Conservation (phyloP, 1,140 invertebrate species). For the Galleria mellonella region DNA sequence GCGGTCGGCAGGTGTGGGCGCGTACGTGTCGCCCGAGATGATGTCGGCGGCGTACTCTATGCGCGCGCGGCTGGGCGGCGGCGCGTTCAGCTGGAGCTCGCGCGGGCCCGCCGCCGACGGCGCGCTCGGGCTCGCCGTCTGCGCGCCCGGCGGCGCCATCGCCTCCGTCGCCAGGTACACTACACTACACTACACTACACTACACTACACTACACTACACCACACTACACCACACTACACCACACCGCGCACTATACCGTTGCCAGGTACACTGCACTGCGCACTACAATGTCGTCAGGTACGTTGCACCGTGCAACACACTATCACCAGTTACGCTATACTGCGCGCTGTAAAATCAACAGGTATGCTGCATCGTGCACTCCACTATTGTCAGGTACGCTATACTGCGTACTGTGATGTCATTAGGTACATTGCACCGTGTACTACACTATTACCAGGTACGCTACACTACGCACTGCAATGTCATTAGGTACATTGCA, state of each 20-base stretch:
- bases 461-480: no score
- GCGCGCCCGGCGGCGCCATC: conserved; percentile 97
- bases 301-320: conserved; percentile 80
- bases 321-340: background rate
- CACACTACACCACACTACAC: no score
- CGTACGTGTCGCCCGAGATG: conserved; percentile 98
- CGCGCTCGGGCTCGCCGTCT: conserved; percentile 89
- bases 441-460: no score
- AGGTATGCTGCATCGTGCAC: no score
- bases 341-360: no score
- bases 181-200: no score
- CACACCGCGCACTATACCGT: no score
- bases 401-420: no score
- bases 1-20: conserved; percentile 84
- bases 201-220: no score
- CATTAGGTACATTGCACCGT: no score
- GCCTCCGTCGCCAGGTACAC: conserved; percentile 93
- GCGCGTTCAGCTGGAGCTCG: conserved; percentile 96
- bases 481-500: no score
- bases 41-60: conserved; percentile 96
- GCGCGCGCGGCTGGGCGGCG: conserved; percentile 86
- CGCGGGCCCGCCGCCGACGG: conserved; percentile 93
- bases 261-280: conserved; percentile 88
- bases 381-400: no score
- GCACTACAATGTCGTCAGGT: conserved; percentile 93